Evolutionary conservation across 2,888 invertebrate genomes (phyloP).

Genomic region (Sphaeridia pumilis): DNA sequence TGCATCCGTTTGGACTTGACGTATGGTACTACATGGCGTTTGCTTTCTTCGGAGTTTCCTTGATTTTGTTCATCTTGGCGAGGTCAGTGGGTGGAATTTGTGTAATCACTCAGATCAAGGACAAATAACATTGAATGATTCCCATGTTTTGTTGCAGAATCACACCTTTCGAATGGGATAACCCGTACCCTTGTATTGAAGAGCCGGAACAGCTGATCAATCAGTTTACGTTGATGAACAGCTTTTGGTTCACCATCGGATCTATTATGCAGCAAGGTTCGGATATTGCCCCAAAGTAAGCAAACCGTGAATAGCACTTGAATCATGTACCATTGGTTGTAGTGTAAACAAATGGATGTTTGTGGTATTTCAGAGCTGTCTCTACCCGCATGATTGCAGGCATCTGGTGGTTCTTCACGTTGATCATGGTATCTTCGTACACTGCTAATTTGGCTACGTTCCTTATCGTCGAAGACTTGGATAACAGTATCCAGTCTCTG

Average conservation of each 20-base stretch:
- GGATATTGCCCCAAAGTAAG: constrained; percentile 19
- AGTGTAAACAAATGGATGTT: not conserved
- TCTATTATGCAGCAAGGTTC: constrained; percentile 24
- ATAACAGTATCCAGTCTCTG: constrained; percentile 86
- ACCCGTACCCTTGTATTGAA: constrained; percentile 48
- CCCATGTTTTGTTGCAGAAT: constrained; percentile 58
- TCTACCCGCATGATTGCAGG: constrained; percentile 16
- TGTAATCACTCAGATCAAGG: too few relatives aligned
- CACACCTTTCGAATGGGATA: constrained; percentile 91
- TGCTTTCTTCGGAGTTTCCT: constrained; percentile 83
- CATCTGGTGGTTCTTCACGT: constrained; percentile 75
- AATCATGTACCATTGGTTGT: not conserved
- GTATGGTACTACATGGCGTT: constrained; percentile 91
- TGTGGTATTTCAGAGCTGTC: constrained; percentile 53
- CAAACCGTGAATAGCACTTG: too few relatives aligned
- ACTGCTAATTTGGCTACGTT: constrained; percentile 92
- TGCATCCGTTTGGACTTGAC: constrained; percentile 84
- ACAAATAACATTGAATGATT: not conserved
- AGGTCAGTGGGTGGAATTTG: too few relatives aligned
- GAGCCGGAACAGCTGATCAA: constrained; percentile 78
- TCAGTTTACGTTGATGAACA: constrained; percentile 80
- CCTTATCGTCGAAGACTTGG: constrained; percentile 86
- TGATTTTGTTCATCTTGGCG: constrained; percentile 55
- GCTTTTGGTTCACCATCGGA: constrained; percentile 63
- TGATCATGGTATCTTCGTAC: constrained; percentile 92